Base-by-base conservation (phyloP, 2,888 invertebrate species). In the Carabus problematicus region DNA sequence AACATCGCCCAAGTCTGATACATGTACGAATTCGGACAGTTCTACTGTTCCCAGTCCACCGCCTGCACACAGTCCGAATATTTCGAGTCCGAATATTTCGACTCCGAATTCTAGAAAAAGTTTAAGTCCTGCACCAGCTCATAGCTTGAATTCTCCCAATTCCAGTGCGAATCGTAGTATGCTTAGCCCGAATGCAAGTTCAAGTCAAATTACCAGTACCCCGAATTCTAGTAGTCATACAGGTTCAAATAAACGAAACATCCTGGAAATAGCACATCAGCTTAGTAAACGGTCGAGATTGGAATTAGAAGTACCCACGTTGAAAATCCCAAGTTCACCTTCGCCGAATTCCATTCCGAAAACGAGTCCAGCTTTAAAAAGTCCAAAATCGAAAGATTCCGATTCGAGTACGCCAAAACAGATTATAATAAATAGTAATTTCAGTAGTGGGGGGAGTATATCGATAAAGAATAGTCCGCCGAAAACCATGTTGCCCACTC, bases 261-360 rank as follows among this genome's bases (percentile, higher is more conserved):
- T 81, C 58, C 69, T 78, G 68, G 81, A 81, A 62, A 81, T 81
- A 43, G 79, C 81, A 0, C 75, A 78, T n/a, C 78, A 81, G 64
- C 72, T 81, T 56, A 76, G 75, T 63, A 81, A 81, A 71, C 80
- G 79, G 64, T 78, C 77, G 1, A 80, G 79, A 70, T 40, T 77
- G 58, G 76, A 78, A 47, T 29, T 56, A 11, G 64, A 64, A 16
- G 11, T 19, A 14, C 8, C 56, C 8, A 9, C n/a, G n/a, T 19
- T 42, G 14, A 64, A 64, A 64, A 16, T 41, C 8, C 42, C 40
- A 1, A 39, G 9, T 16, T 12, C 49, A 1, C n/a, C 11, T 42
- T 55, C 64, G 1, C 19, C 64, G 18, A 12, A 19, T 14, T 11
- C 61, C n/a, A 8, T 1, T 9, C 14, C 47, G 19, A 29, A 29